A percentile compares a stretch with the other conserved stretches of the same genome.
These are phyloP conservation scores for Leptobrachium ailaonicum DNA, from an alignment of 2,113 vertebrate genomes.

Conservation along the genomic window DNA sequence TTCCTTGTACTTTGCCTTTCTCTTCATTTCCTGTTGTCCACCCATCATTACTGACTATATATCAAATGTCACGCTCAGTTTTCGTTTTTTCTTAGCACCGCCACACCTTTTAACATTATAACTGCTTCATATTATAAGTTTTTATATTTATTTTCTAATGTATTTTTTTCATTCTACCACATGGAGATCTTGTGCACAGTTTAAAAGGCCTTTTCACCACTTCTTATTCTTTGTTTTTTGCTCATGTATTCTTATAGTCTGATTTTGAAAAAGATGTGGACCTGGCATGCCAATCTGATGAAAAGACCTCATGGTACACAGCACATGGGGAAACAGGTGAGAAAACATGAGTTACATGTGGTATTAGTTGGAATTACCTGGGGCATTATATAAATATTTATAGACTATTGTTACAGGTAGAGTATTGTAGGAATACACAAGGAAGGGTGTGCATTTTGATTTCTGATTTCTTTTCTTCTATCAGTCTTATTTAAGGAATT, in stretches of 20 bases:
- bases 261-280: slow-evolving; percentile 99
- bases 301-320: slow-evolving; percentile 57
- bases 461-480: slow-evolving; percentile 14
- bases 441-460: no score
- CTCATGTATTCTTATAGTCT: slow-evolving; percentile 78
- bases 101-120: no score
- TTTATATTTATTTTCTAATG: background rate
- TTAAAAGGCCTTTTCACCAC: slow-evolving; percentile 28
- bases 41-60: no score
- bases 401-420: no score
- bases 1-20: no score
- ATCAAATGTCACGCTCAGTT: no score
- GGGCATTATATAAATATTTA: no score
- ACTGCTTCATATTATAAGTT: background rate
- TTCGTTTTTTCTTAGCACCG: no score
- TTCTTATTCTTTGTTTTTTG: slow-evolving; percentile 39
- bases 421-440: no score
- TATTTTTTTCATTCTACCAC: background rate
- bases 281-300: slow-evolving; percentile 97
- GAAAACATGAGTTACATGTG: background rate
- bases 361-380: no score
- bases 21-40: no score
- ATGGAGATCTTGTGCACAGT: no score
- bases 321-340: slow-evolving; percentile 47
- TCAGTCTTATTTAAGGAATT: slow-evolving; percentile 97